A percentile compares a stretch with the other conserved stretches of the same genome.
Evolutionary conservation across 2,797 vertebrate species (phyloP).

Genomic region (Chloroceryle inda): DNA sequence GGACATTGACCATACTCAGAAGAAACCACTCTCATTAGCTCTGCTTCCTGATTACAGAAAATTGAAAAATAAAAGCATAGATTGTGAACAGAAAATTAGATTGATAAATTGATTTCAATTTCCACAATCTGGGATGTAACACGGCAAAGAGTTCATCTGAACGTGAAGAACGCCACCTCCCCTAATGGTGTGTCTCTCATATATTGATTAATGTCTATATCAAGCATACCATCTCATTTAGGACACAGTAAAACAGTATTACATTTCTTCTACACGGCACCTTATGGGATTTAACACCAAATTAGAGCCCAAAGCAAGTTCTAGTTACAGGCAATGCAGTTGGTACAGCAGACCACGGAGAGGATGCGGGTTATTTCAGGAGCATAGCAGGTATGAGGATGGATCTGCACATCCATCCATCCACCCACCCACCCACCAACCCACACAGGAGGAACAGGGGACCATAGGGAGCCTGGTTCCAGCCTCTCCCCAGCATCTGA

Average conservation of each 20-base stretch:
- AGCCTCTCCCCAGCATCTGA: accelerated
- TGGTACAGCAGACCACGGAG: not conserved
- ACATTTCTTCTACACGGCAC: not conserved
- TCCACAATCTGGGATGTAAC: not conserved
- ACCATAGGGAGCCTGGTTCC: accelerated
- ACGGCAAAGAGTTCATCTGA: not conserved
- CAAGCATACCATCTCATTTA: not conserved
- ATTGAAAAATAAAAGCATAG: not conserved
- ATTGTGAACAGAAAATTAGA: not conserved
- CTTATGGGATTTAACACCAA: slow-evolving; percentile 30
- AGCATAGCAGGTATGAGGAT: not conserved
- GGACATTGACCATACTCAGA: accelerated
- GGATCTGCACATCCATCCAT: not conserved
- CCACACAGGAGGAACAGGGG: too few relatives aligned
- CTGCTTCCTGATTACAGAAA: not conserved
- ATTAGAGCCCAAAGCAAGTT: not conserved
- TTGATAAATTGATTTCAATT: slow-evolving; percentile 27
- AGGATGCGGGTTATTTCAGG: accelerated
- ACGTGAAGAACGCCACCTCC: not conserved
- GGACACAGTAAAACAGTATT: slow-evolving; percentile 13
- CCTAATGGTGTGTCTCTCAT: not conserved
- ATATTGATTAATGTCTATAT: slow-evolving; percentile 5
- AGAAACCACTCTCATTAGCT: not conserved
- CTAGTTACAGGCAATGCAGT: not conserved
- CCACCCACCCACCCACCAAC: not conserved